Evolutionary conservation across 2,797 vertebrate species (phyloP), one percentile per base, ranked within the genome.

Genomic region (Neosilurus hyrtlii): DNA sequence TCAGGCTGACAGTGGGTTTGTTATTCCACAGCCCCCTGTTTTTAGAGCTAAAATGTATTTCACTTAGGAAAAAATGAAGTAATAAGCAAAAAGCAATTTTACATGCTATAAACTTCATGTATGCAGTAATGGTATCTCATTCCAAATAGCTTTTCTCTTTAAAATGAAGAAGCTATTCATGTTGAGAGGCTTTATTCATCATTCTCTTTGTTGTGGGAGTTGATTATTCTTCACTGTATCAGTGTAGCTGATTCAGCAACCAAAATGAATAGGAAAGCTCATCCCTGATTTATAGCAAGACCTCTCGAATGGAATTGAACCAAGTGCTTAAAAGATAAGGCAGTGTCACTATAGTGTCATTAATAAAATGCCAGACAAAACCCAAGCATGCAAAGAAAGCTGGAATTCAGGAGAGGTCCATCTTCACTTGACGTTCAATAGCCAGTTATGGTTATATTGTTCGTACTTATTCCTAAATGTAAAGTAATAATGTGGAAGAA

Each of bases 241-340:
- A 82, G 26, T 82, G 81, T 52, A 79, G 84, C 84, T 79, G 67
- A 85, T 82, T 85, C 84, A 79, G 84, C 80, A 68, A 75, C 74
- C 63, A 65, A 79, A 82, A 85, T 82, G 80, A 82, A 85, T 72
- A 63, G 68, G 26, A 37, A 84, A 30, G 22, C 30, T 82, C 80
- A 66, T 57, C 63, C n/a, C 75, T 82, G 80, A 85, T 82, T 85
- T 82, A 85, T 85, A 67, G 84, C 74, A 79, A 59, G 51, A 18
- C 59, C 66, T 57, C 52, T 82, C n/a, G 67, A 85, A 85, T 79
- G 75, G 84, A 85, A 78, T 79, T 82, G 68, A 65, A 63, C 80
- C 62, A 79, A 85, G 80, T 79, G 74, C 80, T 82, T 82, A 79
- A 77, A 81, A 85, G 84, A 85, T 85, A 85, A 85, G 74, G 35